Conservation (phyloP, 2,113 vertebrate genomes). For the Piaya cayana region DNA sequence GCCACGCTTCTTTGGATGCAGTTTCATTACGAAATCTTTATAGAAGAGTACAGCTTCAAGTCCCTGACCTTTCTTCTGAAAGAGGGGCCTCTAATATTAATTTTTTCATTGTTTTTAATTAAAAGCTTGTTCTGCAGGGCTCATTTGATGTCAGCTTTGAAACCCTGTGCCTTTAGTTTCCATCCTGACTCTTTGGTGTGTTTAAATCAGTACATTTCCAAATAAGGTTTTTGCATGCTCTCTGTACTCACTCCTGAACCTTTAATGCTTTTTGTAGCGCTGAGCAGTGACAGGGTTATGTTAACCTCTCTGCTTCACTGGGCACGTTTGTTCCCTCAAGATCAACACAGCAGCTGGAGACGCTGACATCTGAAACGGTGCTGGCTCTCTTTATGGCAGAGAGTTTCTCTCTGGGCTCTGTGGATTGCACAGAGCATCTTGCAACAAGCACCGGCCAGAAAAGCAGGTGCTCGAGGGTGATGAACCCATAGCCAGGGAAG, state of each 20-base stretch:
- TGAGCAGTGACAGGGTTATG: slow-evolving; percentile 18
- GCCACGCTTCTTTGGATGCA: too few species aligned
- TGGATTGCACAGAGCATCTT: background rate
- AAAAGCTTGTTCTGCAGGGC: background rate
- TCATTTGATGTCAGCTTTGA: background rate
- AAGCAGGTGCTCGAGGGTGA: background rate
- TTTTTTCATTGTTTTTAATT: background rate
- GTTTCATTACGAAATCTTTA: background rate
- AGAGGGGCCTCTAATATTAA: background rate
- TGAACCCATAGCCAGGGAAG: background rate
- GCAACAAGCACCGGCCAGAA: background rate
- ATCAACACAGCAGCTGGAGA: slow-evolving; percentile 8
- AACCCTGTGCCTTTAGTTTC: background rate
- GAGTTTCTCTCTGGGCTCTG: background rate
- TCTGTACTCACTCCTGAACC: background rate
- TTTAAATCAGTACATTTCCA: background rate
- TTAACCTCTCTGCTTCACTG: slow-evolving; percentile 9
- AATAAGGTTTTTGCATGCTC: background rate
- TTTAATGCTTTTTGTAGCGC: background rate
- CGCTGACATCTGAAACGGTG: background rate
- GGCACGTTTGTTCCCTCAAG: background rate
- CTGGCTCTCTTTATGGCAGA: background rate
- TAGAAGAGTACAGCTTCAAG: background rate
- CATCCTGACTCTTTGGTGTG: background rate
- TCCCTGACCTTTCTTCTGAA: background rate